Evolutionary conservation across 2,797 vertebrate species (phyloP).

Genomic region (Anniella stebbinsi): DNA sequence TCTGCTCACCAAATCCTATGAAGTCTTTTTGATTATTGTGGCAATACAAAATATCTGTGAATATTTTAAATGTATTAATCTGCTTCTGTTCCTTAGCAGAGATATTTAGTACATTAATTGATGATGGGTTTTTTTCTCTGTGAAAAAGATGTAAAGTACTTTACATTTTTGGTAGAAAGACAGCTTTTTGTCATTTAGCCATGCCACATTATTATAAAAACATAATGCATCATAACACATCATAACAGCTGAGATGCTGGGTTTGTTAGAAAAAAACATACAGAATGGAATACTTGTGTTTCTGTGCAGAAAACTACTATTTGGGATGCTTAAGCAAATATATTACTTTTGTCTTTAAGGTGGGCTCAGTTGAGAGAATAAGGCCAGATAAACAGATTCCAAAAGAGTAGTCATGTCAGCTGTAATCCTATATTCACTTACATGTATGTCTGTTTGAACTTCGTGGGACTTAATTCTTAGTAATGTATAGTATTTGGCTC

Average conservation of each 20-base stretch:
- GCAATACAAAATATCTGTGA: constrained; percentile 48
- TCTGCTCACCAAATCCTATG: constrained; percentile 53
- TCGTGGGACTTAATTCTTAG: not conserved
- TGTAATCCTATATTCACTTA: not conserved
- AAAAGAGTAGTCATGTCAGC: not conserved
- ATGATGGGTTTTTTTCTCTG: constrained; percentile 53
- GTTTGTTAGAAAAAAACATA: constrained; percentile 58
- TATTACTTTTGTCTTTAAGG: constrained; percentile 43
- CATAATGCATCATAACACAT: constrained; percentile 71
- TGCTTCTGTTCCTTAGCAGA: constrained; percentile 58
- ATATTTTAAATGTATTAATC: constrained; percentile 60
- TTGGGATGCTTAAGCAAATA: constrained; percentile 21
- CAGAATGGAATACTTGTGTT: constrained; percentile 21
- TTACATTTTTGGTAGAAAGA: constrained; percentile 73
- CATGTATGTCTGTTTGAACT: not conserved
- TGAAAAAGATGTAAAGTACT: constrained; percentile 48
- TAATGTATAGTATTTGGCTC: not conserved
- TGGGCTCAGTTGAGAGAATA: constrained; percentile 15
- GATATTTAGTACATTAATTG: constrained; percentile 60
- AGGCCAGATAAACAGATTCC: not conserved
- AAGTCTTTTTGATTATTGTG: constrained; percentile 54
- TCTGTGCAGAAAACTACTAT: constrained; percentile 33
- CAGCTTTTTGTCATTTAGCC: constrained; percentile 74
- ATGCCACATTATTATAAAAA: constrained; percentile 72
- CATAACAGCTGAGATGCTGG: constrained; percentile 65